Base-by-base conservation (phyloP, 2,113 vertebrate species). In the Diadophis punctatus region DNA sequence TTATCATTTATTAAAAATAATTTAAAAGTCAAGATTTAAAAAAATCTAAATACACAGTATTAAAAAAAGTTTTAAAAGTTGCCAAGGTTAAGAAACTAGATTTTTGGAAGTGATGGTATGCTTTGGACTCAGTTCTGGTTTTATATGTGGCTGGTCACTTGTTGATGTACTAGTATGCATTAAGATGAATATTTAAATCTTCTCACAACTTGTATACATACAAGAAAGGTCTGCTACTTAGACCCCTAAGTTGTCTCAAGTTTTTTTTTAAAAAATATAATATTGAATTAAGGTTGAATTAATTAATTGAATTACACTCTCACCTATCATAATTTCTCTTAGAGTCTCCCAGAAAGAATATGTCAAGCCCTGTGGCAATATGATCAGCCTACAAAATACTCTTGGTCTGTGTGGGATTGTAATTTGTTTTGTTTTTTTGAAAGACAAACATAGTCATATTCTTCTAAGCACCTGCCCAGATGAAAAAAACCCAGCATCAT, bases 391-490 rank as follows among this genome's bases (percentile, higher is more conserved):
- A 43, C n/a, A 80, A 80, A 80, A 80, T 80, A 39, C 3, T 43
- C 18, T 3, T 34, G 16, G 2, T 39, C 1, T 74, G 68, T 74
- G 74, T 0, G 8, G 8, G 34, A 43, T 20, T 80, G 8, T 80
- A 22, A 8, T 9, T 68, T n/a, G n/a, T n/a, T n/a, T n/a, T n/a
- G n/a, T n/a, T 18, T 74, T 74, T 39, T 39, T 43, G 1, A 80
- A 80, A 22, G 74, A 43, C 34, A 97, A 96, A 25, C 93, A 91
- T 58, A 92, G 87, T 89, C 87, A 93, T 95, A 90, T 93, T 60
- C 39, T 93, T 94, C 56, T 96, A 95, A 93, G 93, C 94, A 93
- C 94, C 91, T 91, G 95, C 88, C 93, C 30, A 93, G 93, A 93
- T 10, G 0, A 1, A 95, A 96, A 96, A 95, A 92, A 8, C 3